Percentiles rank a stretch among this genome's conserved stretches.
These are phyloP conservation scores for Trachelus stipa DNA, from an alignment of 2,888 invertebrate genomes.

Conservation along the genomic window DNA sequence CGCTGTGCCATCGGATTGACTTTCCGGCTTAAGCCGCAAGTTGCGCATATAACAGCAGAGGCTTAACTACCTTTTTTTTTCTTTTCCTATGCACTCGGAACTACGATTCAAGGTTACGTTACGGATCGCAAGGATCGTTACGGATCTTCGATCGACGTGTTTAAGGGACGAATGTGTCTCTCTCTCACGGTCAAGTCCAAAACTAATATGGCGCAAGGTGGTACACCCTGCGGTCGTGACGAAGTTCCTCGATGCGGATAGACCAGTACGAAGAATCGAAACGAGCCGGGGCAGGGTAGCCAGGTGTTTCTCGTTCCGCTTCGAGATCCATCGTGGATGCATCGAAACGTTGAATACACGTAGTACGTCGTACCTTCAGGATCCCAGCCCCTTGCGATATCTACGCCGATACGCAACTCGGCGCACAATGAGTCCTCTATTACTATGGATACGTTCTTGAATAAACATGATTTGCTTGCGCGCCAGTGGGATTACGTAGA, in stretches of 20 bases:
- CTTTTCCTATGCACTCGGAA: background rate
- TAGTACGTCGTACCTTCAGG: constrained; percentile 23
- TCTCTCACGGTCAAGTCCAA: background rate
- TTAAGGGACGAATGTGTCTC: background rate
- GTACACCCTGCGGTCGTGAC: background rate
- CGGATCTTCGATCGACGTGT: background rate
- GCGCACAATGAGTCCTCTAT: constrained; percentile 32
- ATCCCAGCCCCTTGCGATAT: constrained; percentile 25
- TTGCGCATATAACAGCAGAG: background rate
- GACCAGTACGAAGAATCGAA: background rate
- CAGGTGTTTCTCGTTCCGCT: constrained; percentile 8
- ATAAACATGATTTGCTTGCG: constrained; percentile 48
- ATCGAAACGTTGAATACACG: constrained; percentile 34
- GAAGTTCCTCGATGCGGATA: background rate
- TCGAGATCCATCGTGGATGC: constrained; percentile 1
- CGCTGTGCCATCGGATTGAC: background rate
- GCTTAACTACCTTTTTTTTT: background rate
- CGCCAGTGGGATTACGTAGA: constrained; percentile 39
- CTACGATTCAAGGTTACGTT: background rate
- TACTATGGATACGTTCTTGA: constrained; percentile 44
- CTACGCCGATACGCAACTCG: constrained; percentile 16
- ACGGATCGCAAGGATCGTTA: background rate
- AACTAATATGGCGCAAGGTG: background rate
- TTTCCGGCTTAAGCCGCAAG: background rate
- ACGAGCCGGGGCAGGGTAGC: background rate